Conservation (phyloP, 2,888 invertebrate genomes). For the Drosophila incognita region DNA sequence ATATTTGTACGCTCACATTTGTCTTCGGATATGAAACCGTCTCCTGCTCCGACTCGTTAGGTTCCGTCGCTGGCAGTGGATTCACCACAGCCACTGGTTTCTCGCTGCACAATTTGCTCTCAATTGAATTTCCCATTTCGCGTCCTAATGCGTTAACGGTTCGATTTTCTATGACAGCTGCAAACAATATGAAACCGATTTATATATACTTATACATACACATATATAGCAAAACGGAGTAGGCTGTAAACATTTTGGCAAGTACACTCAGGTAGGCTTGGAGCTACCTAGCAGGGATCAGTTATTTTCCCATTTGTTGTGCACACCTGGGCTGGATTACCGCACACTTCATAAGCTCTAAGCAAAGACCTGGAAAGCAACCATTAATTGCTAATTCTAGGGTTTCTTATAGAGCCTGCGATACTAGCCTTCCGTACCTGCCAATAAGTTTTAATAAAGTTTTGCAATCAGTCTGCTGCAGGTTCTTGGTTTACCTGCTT, state of each 20-base stretch:
- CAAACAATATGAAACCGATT: slow-evolving; percentile 13
- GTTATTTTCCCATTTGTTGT: not conserved
- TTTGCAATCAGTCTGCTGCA: not conserved
- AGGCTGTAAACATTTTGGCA: slow-evolving; percentile 1
- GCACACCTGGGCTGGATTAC: slow-evolving; percentile 23
- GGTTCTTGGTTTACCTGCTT: not conserved
- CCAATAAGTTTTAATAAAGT: slow-evolving; percentile 12
- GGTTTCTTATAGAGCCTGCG: slow-evolving; percentile 17
- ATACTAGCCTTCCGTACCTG: not conserved
- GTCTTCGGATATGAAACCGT: not conserved
- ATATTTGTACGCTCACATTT: slow-evolving; percentile 64
- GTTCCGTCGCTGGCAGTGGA: slow-evolving; percentile 22
- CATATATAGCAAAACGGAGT: slow-evolving; percentile 15
- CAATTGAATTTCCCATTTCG: slow-evolving; percentile 55
- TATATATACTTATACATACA: slow-evolving; percentile 20
- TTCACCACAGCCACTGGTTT: slow-evolving; percentile 49
- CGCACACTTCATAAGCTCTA: not conserved
- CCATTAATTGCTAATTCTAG: not conserved
- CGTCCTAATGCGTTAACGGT: slow-evolving; percentile 18
- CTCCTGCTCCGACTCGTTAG: not conserved
- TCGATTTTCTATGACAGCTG: slow-evolving; percentile 63
- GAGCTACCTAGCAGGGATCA: not conserved
- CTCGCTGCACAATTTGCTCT: slow-evolving; percentile 32
- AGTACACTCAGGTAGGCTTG: not conserved
- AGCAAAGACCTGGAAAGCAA: not conserved